These are phyloP conservation scores for Phalacrocorax carbo DNA, from an alignment of 2,113 vertebrate species.

Conservation along the genomic window DNA sequence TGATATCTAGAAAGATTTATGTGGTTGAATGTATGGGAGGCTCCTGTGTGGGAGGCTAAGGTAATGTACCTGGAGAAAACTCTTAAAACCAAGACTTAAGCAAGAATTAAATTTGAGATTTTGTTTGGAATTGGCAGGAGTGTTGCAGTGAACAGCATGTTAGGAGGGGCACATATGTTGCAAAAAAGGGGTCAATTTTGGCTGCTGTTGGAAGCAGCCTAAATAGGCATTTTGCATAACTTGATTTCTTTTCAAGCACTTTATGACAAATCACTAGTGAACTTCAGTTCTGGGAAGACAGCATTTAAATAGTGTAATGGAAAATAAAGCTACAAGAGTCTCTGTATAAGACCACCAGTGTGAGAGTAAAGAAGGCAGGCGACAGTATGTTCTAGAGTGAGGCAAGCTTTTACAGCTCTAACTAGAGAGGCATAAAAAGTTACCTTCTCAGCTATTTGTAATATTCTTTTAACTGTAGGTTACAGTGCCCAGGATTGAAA, in stretches of 20 bases:
- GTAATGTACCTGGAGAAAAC: not conserved
- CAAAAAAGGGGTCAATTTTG: not conserved
- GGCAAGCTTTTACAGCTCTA: not conserved
- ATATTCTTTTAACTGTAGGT: not conserved
- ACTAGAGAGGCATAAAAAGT: not conserved
- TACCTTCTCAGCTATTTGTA: not conserved
- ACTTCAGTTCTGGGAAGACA: not conserved
- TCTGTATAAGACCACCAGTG: not conserved
- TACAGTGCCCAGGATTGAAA: not conserved
- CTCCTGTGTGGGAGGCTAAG: not conserved
- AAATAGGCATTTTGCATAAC: not conserved
- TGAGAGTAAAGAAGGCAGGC: not conserved
- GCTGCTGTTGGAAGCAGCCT: not conserved
- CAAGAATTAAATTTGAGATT: not conserved
- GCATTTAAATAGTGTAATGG: not conserved
- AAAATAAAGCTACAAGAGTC: not conserved
- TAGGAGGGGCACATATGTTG: not conserved
- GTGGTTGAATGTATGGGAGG: too few relatives aligned
- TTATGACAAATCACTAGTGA: not conserved
- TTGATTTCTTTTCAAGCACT: not conserved
- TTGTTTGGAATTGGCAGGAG: not conserved
- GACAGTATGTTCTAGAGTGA: not conserved
- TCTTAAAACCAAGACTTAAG: not conserved
- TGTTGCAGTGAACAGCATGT: not conserved
- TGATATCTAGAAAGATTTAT: not conserved